Evolutionary conservation across 2,888 invertebrate genomes (phyloP).

Genomic region (Thera britannica): DNA sequence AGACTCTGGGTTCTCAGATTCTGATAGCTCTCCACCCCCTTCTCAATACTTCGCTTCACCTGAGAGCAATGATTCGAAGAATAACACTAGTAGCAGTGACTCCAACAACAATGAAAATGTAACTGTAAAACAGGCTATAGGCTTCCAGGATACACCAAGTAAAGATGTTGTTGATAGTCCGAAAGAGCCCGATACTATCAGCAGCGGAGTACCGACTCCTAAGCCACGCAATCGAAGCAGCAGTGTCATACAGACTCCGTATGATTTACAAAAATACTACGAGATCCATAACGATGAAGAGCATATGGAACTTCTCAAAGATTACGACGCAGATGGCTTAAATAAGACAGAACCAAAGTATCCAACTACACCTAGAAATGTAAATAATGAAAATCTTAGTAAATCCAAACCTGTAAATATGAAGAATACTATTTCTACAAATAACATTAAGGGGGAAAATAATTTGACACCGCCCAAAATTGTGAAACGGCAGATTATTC

Average conservation of each 20-base stretch:
- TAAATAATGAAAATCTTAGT: constrained; percentile 60
- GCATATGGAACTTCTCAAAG: constrained; percentile 73
- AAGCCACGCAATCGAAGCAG: constrained; percentile 77
- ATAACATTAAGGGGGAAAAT: constrained; percentile 45
- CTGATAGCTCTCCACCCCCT: constrained; percentile 87
- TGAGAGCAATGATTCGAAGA: constrained; percentile 61
- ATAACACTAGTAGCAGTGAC: constrained; percentile 75
- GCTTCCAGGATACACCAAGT: constrained; percentile 69
- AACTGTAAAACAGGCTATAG: constrained; percentile 74
- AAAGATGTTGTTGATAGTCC: constrained; percentile 68
- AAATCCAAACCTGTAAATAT: constrained; percentile 42
- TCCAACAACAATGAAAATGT: constrained; percentile 79
- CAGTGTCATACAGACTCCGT: constrained; percentile 81
- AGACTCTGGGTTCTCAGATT: constrained; percentile 93
- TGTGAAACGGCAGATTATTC: constrained; percentile 63
- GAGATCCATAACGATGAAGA: constrained; percentile 79
- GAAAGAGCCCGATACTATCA: constrained; percentile 51
- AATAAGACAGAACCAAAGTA: constrained; percentile 62
- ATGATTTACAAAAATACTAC: constrained; percentile 80
- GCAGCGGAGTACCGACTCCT: constrained; percentile 62
- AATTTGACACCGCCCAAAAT: constrained; percentile 58
- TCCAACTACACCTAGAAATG: constrained; percentile 60
- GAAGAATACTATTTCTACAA: constrained; percentile 31
- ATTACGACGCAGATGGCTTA: constrained; percentile 60
- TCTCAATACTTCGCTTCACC: constrained; percentile 74